Evolutionary conservation across 2,888 invertebrate genomes (phyloP).

Genomic region (Hylaea fasciaria): DNA sequence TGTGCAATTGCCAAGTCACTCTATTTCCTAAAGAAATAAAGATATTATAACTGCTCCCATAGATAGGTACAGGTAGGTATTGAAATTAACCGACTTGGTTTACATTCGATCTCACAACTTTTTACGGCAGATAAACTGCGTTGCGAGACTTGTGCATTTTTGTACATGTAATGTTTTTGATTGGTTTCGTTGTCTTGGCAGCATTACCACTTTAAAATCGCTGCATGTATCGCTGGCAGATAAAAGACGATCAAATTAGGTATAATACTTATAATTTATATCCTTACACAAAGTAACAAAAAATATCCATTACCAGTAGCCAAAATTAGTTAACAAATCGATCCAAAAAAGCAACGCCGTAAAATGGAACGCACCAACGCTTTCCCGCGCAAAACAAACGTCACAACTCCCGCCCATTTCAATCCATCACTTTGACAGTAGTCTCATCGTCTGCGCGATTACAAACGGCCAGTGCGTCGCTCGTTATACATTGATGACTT

Average conservation of each 20-base stretch:
- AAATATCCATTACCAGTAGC: neutral
- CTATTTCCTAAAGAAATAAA: no score
- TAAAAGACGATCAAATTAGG: neutral
- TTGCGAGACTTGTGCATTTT: no score
- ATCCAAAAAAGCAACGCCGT: conserved; percentile 25
- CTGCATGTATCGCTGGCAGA: no score
- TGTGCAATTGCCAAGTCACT: no score
- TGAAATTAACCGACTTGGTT: no score
- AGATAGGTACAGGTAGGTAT: no score
- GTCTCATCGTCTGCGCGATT: conserved; percentile 31
- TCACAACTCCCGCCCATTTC: conserved; percentile 57
- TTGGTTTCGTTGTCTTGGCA: no score
- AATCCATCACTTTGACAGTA: conserved; percentile 61
- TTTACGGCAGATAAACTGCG: no score
- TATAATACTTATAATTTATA: neutral
- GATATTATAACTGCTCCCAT: no score
- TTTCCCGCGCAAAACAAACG: conserved; percentile 54
- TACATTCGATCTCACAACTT: no score
- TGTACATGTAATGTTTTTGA: no score
- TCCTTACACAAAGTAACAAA: conserved; percentile 4
- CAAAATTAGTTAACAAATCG: conserved; percentile 22
- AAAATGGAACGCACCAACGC: conserved; percentile 44
- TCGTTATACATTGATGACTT: conserved; percentile 27
- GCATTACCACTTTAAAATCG: no score
- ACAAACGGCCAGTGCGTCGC: conserved; percentile 39